phyloP scores from a whole-genome alignment of 2,888 invertebrate species.

The Rutpela maculata region DNA sequence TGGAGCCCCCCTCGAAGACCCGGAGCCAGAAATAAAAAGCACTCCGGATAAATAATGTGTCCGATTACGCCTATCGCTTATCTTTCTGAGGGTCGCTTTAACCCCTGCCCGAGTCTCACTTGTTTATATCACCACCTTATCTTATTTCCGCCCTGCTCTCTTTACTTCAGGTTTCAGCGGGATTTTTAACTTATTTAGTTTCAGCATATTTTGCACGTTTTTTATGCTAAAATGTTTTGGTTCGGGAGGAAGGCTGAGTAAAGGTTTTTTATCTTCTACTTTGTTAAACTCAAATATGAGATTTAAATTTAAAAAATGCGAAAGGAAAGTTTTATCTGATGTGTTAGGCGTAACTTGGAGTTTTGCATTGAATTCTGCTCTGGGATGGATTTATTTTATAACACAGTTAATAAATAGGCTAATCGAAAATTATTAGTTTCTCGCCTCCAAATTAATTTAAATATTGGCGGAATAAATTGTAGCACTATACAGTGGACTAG shows the following conservation, averaged over 20 bases:
- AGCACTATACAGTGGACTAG: too few relatives aligned
- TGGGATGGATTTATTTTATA: too few relatives aligned
- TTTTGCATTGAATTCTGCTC: too few relatives aligned
- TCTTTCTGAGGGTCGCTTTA: constrained; percentile 59
- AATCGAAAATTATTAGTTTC: too few relatives aligned
- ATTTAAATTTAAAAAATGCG: background rate
- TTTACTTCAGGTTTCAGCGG: constrained; percentile 16
- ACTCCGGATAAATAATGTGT: constrained; percentile 68
- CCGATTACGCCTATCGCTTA: constrained; percentile 71
- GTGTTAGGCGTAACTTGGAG: too few relatives aligned
- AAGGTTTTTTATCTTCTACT: constrained; percentile 1
- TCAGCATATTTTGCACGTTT: constrained; percentile 20
- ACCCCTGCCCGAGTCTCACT: constrained; percentile 60
- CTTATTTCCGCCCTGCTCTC: constrained; percentile 61
- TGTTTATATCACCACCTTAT: constrained; percentile 69
- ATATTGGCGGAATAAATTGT: too few relatives aligned
- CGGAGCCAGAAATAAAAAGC: constrained; percentile 48
- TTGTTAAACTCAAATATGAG: background rate
- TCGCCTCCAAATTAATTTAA: too few relatives aligned
- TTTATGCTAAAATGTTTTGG: constrained; percentile 12
- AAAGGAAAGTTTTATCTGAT: background rate
- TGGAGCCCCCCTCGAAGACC: constrained; percentile 45
- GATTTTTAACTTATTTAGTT: constrained; percentile 38
- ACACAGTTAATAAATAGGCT: too few relatives aligned
- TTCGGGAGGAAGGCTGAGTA: background rate